Percentiles rank a stretch among this genome's conserved stretches.
These are phyloP conservation scores for Platysternon megacephalum DNA, from an alignment of 2,113 vertebrate genomes.

Conservation along the genomic window DNA sequence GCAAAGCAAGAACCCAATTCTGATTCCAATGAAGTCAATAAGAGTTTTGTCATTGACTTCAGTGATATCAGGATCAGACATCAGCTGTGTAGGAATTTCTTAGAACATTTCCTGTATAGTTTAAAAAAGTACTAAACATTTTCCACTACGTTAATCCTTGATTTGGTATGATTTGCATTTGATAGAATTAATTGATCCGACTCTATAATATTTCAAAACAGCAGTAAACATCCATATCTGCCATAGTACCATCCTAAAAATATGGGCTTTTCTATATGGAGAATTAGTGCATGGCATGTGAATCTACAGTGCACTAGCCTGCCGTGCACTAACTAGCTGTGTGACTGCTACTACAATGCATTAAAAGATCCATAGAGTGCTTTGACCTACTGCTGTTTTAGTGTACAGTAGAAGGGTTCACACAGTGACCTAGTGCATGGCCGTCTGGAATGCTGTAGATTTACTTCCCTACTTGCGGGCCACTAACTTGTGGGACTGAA, in stretches of 20 bases:
- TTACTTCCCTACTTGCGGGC: not conserved
- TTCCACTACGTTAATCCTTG: not conserved
- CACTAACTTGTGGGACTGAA: not conserved
- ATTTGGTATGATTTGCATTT: not conserved
- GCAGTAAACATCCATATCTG: not conserved
- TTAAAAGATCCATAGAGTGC: not conserved
- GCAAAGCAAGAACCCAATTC: not conserved
- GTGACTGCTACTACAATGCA: not conserved
- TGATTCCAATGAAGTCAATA: not conserved
- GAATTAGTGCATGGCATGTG: not conserved
- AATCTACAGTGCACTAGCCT: not conserved
- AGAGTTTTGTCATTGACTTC: not conserved
- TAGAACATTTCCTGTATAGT: not conserved
- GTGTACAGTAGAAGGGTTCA: not conserved
- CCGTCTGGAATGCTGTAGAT: not conserved
- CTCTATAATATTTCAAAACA: slow-evolving; percentile 18
- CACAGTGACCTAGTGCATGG: not conserved
- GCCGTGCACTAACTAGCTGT: not conserved
- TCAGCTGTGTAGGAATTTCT: not conserved
- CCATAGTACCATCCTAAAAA: slow-evolving; percentile 21
- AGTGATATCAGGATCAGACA: not conserved
- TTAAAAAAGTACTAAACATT: not conserved
- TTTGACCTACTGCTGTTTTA: not conserved
- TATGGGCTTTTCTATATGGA: not conserved
- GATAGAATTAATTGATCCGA: not conserved